Conservation (phyloP, 2,797 vertebrate genomes). For the Picus viridis region DNA sequence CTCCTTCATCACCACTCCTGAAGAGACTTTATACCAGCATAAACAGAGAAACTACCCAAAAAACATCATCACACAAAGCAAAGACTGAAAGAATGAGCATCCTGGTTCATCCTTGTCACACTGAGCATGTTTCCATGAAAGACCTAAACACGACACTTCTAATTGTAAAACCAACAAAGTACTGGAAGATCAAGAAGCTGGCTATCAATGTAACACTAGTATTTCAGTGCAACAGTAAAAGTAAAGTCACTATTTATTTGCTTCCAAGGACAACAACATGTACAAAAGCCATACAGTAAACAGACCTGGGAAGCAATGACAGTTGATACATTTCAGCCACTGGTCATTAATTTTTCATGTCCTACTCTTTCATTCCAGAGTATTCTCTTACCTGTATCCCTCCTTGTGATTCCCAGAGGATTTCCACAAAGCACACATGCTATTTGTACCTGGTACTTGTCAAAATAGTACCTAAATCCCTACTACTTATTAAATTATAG, state of each 20-base stretch:
- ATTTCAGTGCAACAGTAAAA: background rate
- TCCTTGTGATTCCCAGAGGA: background rate
- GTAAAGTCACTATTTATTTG: background rate
- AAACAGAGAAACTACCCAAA: background rate
- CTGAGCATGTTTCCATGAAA: background rate
- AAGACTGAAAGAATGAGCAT: background rate
- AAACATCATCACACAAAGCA: accelerated
- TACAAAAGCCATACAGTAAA: background rate
- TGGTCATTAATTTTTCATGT: background rate
- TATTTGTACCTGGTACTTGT: background rate
- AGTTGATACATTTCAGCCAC: background rate
- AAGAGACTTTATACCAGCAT: background rate
- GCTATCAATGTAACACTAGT: background rate
- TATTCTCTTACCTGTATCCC: background rate
- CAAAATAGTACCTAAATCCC: background rate
- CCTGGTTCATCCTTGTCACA: background rate
- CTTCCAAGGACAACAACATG: background rate
- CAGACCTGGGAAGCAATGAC: background rate
- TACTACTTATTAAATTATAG: background rate
- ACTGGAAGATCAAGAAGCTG: background rate
- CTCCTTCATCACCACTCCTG: background rate
- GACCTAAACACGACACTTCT: background rate
- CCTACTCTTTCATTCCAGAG: background rate
- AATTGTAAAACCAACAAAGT: background rate
- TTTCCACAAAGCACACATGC: background rate